Evolutionary conservation across 2,113 vertebrate species (phyloP).

Genomic region (Pongo abelii): DNA sequence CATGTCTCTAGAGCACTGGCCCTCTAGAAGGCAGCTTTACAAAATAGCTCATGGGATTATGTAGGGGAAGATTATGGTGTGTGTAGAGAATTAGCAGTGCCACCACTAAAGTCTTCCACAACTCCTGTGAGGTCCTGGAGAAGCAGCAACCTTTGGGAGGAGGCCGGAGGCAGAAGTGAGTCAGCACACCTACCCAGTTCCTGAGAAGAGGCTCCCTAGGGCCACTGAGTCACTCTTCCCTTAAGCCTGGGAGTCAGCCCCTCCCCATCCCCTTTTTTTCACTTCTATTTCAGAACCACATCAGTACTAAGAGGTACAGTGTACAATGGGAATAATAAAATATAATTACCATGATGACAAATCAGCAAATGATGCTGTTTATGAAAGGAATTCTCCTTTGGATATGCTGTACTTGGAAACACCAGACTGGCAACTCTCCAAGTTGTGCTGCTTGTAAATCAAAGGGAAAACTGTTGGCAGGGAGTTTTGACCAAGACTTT

Average conservation of each 20-base stretch:
- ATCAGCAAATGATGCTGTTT: not conserved
- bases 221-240: conserved; percentile 43
- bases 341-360: conserved; percentile 35
- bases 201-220: not conserved
- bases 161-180: not conserved
- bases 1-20: not conserved
- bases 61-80: not conserved
- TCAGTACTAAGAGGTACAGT: not conserved
- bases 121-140: not conserved
- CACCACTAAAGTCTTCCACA: not conserved
- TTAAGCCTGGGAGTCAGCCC: not conserved
- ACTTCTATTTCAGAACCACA: conserved; percentile 14
- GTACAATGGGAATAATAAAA: not conserved
- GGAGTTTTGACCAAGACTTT: not conserved
- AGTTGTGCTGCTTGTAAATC: not conserved
- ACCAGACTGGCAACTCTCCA: not conserved
- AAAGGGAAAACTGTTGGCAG: not conserved
- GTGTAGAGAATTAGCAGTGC: fast-evolving
- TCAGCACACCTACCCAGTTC: conserved; percentile 24
- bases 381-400: not conserved
- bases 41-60: not conserved
- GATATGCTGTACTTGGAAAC: not conserved
- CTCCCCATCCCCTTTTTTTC: not conserved
- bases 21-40: not conserved
- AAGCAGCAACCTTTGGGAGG: not conserved